Percentiles rank a stretch among this genome's conserved stretches.
Evolutionary conservation across 2,888 invertebrate genomes (phyloP).

Genomic region (Rhaphigaster nebulosa): DNA sequence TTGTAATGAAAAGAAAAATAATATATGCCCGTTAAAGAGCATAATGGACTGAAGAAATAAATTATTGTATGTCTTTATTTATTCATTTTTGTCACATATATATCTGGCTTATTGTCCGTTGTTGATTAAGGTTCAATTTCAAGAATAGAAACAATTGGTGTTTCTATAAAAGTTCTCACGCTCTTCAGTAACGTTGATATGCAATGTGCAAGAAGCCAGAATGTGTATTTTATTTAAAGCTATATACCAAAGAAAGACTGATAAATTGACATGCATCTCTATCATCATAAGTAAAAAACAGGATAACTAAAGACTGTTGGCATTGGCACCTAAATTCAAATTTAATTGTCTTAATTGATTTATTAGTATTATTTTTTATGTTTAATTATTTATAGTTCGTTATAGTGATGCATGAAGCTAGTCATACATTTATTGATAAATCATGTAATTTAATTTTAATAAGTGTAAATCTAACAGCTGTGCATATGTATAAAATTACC

Average conservation of each 20-base stretch:
- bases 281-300: constrained; percentile 30
- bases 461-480: constrained; percentile 51
- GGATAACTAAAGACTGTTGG: constrained; percentile 21
- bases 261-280: constrained; percentile 57
- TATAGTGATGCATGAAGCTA: constrained; percentile 62
- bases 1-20: constrained; percentile 29
- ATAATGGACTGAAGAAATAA: constrained; percentile 57
- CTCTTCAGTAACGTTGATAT: neutral
- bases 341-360: neutral
- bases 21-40: constrained; percentile 57
- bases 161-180: neutral
- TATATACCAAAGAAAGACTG: constrained; percentile 58
- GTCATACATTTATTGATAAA: constrained; percentile 58
- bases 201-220: neutral
- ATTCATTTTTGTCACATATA: constrained; percentile 20
- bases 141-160: neutral
- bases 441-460: constrained; percentile 42
- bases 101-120: constrained; percentile 42
- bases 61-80: constrained; percentile 54
- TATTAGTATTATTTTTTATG: constrained; percentile 34
- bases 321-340: constrained; percentile 11
- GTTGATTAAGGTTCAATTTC: neutral
- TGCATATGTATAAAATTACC: constrained; percentile 57
- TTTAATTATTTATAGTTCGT: constrained; percentile 36
- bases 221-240: constrained; percentile 36